Conservation (phyloP, 1,140 invertebrate species). For the Neodiprion fabricii region DNA sequence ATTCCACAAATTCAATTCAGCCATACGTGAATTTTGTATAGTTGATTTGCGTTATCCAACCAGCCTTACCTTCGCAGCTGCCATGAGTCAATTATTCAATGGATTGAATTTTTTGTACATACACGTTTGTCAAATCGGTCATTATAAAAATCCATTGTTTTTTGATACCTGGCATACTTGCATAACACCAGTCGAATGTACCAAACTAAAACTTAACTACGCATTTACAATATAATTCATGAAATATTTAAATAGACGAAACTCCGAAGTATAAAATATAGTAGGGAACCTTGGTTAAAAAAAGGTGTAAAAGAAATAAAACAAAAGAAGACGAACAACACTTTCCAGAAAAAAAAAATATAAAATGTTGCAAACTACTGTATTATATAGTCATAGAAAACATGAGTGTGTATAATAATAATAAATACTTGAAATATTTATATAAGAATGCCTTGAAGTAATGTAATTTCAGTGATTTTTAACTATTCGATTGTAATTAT, state of each 20-base stretch:
- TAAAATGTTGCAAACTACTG: slow-evolving; percentile 20
- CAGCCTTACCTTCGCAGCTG: no score
- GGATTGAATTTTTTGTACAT: no score
- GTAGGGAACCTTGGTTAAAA: slow-evolving; percentile 32
- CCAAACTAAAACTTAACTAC: no score
- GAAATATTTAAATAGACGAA: neutral
- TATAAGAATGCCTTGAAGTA: slow-evolving; percentile 36
- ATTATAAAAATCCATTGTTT: no score
- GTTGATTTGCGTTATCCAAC: no score
- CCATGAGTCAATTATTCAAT: no score
- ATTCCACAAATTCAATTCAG: no score
- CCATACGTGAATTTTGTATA: no score
- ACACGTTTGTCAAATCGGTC: no score
- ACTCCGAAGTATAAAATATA: slow-evolving; percentile 6
- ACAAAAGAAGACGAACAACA: neutral
- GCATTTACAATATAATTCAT: slow-evolving; percentile 41
- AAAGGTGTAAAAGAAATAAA: neutral
- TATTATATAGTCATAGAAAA: slow-evolving; percentile 32
- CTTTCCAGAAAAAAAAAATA: slow-evolving; percentile 14
- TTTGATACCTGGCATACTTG: no score
- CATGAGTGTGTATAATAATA: slow-evolving; percentile 37
- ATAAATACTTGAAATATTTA: slow-evolving; percentile 35
- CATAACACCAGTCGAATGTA: no score
- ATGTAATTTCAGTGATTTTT: slow-evolving; percentile 39
- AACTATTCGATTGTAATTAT: slow-evolving; percentile 11